These are phyloP conservation scores for Mimachlamys varia DNA, from an alignment of 2,888 invertebrate species.

Conservation along the genomic window DNA sequence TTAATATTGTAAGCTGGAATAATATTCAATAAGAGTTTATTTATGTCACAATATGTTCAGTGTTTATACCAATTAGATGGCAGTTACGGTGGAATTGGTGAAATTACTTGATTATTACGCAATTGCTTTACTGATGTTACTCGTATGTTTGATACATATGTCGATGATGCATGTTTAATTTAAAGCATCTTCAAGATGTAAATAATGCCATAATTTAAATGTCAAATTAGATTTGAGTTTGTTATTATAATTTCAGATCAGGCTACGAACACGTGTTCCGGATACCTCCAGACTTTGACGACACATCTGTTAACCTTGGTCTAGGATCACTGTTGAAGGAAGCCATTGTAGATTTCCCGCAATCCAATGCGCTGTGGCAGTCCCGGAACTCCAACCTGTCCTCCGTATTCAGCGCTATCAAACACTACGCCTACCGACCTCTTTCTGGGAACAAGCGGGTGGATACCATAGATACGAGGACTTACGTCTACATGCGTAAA, in stretches of 20 bases:
- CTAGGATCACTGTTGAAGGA: conserved; percentile 71
- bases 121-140: no score
- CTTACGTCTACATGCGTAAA: conserved; percentile 72
- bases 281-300: conserved; percentile 78
- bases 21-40: no score
- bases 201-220: no score
- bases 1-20: no score
- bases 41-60: no score
- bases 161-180: no score
- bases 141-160: no score
- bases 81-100: no score
- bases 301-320: conserved; percentile 76
- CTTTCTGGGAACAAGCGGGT: conserved; percentile 64
- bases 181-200: no score
- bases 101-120: no score
- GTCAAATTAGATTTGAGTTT: no score
- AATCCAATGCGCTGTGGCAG: conserved; percentile 66
- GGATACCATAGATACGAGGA: conserved; percentile 72
- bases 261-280: conserved; percentile 64
- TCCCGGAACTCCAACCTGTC: conserved; percentile 70
- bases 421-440: conserved; percentile 73
- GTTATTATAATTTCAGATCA: conserved; percentile 45
- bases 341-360: conserved; percentile 63
- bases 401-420: conserved; percentile 70
- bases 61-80: no score